Evolutionary conservation across 2,888 invertebrate species (phyloP).

Genomic region (Ernsta delagoae): DNA sequence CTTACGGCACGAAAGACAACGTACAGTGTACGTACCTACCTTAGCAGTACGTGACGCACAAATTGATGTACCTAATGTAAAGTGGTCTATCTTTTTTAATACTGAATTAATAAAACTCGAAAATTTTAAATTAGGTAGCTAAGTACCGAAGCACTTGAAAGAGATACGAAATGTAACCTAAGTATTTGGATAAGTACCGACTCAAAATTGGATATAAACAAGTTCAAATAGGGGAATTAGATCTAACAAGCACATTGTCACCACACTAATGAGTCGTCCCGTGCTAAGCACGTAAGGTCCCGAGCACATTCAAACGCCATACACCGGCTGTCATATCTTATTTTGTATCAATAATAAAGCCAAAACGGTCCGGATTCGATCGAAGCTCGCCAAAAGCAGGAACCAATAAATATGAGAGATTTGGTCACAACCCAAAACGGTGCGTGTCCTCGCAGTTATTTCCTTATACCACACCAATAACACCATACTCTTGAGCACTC

Average conservation of each 20-base stretch:
- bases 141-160: no score
- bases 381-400: conserved; percentile 62
- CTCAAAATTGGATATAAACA: neutral
- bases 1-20: no score
- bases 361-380: conserved; percentile 56
- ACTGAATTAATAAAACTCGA: no score
- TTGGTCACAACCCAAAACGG: conserved; percentile 64
- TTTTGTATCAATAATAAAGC: conserved; percentile 56
- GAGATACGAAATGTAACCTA: no score
- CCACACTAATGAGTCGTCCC: conserved; percentile 10
- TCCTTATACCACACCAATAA: conserved; percentile 66
- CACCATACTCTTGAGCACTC: conserved; percentile 55
- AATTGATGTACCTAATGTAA: no score
- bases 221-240: conserved; percentile 11
- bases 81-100: no score
- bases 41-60: no score
- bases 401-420: conserved; percentile 72
- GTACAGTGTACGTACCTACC: no score
- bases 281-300: neutral
- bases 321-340: conserved; percentile 46
- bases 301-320: conserved; percentile 6
- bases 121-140: no score
- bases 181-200: no score
- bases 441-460: conserved; percentile 65
- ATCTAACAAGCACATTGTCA: conserved; percentile 14